phyloP scores from a whole-genome alignment of 2,113 vertebrate species.

The Dinomys branickii region DNA sequence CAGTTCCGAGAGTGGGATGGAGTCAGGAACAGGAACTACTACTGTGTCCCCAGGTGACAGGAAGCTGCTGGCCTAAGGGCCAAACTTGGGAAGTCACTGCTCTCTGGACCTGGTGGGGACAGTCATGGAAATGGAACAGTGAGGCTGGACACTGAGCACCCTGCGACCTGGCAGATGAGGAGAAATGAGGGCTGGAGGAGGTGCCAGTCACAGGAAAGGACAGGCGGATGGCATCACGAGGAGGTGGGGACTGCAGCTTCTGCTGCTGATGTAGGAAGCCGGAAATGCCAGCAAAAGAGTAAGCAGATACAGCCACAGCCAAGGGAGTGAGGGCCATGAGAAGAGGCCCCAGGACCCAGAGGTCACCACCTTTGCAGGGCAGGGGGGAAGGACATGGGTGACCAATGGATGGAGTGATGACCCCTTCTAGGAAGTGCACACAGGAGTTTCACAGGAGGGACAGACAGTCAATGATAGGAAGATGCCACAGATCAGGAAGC shows the following conservation, averaged over 20 bases:
- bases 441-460: neutral
- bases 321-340: neutral
- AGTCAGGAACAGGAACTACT: accelerated
- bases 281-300: neutral
- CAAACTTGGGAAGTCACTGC: too few relatives aligned
- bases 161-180: too few relatives aligned
- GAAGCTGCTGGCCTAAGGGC: neutral
- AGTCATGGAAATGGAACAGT: neutral
- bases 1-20: neutral
- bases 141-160: neutral
- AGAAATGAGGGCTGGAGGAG: neutral
- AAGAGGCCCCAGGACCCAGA: neutral
- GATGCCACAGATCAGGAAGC: neutral
- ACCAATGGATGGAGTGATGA: too few relatives aligned
- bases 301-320: neutral
- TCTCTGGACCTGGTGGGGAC: accelerated
- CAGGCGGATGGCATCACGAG: accelerated
- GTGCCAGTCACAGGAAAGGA: accelerated
- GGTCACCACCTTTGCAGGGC: neutral
- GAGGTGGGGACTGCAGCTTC: neutral
- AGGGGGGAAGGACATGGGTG: neutral
- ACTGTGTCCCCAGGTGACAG: neutral
- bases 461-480: neutral
- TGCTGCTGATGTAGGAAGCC: neutral
- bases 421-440: neutral